Conservation (phyloP, 2,113 vertebrate genomes). For the Marcusenius ussheri region DNA sequence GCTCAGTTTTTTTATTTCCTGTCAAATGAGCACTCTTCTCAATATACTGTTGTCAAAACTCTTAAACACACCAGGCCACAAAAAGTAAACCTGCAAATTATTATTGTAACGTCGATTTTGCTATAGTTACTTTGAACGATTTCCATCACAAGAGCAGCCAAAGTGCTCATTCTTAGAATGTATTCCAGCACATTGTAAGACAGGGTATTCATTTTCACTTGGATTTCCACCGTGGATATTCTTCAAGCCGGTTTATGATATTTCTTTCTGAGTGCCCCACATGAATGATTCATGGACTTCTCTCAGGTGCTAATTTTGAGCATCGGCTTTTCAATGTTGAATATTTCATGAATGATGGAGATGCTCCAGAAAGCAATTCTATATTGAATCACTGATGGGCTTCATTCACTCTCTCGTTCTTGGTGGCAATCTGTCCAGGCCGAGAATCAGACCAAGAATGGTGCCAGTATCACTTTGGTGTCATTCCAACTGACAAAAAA, state of each 20-base stretch:
- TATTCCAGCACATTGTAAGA: neutral
- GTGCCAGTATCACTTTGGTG: neutral
- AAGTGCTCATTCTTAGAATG: neutral
- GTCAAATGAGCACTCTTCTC: neutral
- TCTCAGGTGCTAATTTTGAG: slow-evolving; percentile 2
- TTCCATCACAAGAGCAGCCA: neutral
- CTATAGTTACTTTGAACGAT: neutral
- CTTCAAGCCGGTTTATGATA: slow-evolving; percentile 6
- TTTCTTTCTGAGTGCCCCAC: neutral
- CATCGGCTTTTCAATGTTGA: slow-evolving; percentile 5
- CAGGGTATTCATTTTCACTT: neutral
- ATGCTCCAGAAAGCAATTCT: slow-evolving; percentile 9
- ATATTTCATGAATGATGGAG: slow-evolving; percentile 12
- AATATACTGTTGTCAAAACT: neutral
- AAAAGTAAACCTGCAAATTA: neutral
- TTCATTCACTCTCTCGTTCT: neutral
- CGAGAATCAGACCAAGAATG: neutral
- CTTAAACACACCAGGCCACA: neutral
- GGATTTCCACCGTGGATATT: neutral
- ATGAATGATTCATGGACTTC: slow-evolving; percentile 10
- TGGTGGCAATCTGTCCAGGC: neutral
- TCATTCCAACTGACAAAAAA: neutral
- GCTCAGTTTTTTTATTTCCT: neutral
- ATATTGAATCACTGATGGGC: neutral
- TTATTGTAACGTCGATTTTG: neutral